These are phyloP conservation scores for Nasonia oneida DNA, from an alignment of 2,888 invertebrate species.

Conservation along the genomic window DNA sequence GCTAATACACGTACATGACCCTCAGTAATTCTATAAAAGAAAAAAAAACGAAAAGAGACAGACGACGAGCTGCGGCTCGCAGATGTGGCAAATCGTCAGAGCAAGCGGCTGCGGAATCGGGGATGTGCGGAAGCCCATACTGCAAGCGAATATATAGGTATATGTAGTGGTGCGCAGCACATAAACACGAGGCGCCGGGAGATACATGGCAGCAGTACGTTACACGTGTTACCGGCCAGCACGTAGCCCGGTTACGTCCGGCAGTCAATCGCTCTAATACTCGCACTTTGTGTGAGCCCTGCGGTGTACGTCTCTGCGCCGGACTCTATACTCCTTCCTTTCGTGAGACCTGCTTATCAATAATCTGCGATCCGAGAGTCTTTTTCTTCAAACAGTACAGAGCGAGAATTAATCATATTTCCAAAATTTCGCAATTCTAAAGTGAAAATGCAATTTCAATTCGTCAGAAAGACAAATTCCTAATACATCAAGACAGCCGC, in stretches of 20 bases:
- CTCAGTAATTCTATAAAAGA: neutral
- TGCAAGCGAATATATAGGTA: neutral
- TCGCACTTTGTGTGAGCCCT: slow-evolving; percentile 71
- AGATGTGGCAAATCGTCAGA: slow-evolving; percentile 68
- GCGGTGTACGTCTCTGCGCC: slow-evolving; percentile 53
- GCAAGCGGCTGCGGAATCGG: slow-evolving; percentile 64
- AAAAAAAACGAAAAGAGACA: neutral
- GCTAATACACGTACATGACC: neutral
- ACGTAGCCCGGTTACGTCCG: slow-evolving; percentile 78
- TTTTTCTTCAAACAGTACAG: too few relatives aligned
- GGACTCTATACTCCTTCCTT: slow-evolving; percentile 34
- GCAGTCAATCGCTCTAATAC: slow-evolving; percentile 79
- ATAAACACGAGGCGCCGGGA: slow-evolving; percentile 73
- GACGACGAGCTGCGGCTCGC: slow-evolving; percentile 36
- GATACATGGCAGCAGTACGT: slow-evolving; percentile 78
- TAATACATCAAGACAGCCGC: neutral
- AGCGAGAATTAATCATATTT: too few relatives aligned
- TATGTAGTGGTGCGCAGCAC: slow-evolving; percentile 64
- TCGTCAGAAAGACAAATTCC: neutral
- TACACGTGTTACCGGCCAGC: slow-evolving; percentile 78
- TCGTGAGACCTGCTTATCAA: neutral
- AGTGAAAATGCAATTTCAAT: neutral
- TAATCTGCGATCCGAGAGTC: too few relatives aligned
- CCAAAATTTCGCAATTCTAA: too few relatives aligned
- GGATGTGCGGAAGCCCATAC: slow-evolving; percentile 68